phyloP scores from a whole-genome alignment of 2,797 vertebrate genomes.

The Falco novaeseelandiae region DNA sequence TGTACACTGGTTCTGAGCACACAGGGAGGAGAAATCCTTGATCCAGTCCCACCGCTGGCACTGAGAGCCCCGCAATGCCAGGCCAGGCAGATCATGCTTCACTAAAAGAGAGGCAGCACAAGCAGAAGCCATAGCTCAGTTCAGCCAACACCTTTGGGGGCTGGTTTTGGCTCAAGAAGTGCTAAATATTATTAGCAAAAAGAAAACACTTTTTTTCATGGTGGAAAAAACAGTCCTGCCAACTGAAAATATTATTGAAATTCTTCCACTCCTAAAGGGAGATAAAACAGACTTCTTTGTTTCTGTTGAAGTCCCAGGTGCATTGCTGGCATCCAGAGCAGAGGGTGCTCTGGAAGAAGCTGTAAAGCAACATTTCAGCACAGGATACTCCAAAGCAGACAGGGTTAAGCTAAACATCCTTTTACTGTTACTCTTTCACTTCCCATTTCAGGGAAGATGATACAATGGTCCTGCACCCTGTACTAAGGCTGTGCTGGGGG shows the following conservation, averaged over 20 bases:
- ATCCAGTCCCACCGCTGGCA: neutral
- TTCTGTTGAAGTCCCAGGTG: neutral
- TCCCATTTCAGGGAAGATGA: neutral
- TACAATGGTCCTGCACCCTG: neutral
- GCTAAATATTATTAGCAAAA: neutral
- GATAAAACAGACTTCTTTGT: neutral
- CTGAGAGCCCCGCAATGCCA: accelerated
- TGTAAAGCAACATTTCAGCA: conserved; percentile 4
- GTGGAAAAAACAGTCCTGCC: neutral
- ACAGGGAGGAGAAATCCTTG: accelerated
- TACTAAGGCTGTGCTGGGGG: neutral
- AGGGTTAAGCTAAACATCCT: conserved; percentile 56
- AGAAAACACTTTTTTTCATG: neutral
- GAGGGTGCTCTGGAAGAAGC: neutral
- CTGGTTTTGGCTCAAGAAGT: neutral
- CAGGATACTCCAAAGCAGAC: conserved; percentile 34
- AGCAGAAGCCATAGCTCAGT: neutral
- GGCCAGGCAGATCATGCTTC: neutral
- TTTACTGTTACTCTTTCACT: conserved; percentile 10
- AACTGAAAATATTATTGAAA: neutral
- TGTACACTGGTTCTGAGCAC: neutral
- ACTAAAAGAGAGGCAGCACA: neutral
- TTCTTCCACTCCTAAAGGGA: neutral
- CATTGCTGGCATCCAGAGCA: neutral
- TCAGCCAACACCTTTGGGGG: neutral